These are phyloP conservation scores for Onychostruthus taczanowskii DNA, from an alignment of 2,113 vertebrate species.

Conservation along the genomic window DNA sequence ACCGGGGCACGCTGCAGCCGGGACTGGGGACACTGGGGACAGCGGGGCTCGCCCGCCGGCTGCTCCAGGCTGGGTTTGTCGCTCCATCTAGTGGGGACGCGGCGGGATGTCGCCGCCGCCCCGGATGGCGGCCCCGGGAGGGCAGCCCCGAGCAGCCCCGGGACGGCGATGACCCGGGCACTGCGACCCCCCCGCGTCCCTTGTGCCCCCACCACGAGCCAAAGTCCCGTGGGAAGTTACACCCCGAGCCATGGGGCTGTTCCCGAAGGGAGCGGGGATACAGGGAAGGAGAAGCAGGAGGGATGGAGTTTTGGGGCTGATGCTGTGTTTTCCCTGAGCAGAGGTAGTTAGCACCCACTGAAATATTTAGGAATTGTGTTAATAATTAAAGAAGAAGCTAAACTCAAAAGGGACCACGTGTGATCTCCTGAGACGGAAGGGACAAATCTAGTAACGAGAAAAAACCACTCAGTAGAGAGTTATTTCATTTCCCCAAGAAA, in stretches of 20 bases:
- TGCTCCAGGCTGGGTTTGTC: conserved; percentile 22
- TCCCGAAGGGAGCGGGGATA: background rate
- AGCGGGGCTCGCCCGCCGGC: background rate
- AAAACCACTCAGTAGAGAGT: background rate
- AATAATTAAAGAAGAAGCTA: background rate
- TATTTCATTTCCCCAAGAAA: background rate
- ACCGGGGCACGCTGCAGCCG: background rate
- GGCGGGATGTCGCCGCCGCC: background rate
- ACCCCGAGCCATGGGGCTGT: background rate
- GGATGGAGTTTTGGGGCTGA: background rate
- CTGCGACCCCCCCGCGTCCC: background rate
- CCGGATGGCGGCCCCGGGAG: background rate
- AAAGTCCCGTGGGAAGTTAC: background rate
- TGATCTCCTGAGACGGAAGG: background rate
- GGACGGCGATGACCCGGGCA: background rate
- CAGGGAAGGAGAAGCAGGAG: accelerated
- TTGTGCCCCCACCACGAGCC: background rate
- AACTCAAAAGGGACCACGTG: background rate
- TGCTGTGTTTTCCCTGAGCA: background rate
- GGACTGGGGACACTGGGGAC: background rate
- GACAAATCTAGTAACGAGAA: background rate
- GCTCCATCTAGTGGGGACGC: conserved; percentile 55
- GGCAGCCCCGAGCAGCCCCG: background rate
- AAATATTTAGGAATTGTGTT: background rate
- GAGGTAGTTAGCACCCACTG: background rate